Evolutionary conservation across 2,888 invertebrate species (phyloP).

Genomic region (Euplagia quadripunctaria): DNA sequence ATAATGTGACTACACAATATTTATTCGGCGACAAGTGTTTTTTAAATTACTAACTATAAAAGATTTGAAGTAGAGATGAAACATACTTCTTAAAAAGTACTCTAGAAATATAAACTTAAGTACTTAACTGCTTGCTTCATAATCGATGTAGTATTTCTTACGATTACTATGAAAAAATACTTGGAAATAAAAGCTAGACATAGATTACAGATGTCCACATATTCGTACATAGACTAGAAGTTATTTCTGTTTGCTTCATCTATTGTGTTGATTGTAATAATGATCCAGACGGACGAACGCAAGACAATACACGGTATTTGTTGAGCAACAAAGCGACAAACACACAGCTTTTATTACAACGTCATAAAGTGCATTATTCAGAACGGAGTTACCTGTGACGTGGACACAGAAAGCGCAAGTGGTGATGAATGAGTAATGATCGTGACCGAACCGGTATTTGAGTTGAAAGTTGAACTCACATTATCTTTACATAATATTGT

Average conservation of each 20-base stretch:
- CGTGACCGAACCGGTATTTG: slow-evolving; percentile 39
- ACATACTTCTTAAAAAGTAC: too few relatives aligned
- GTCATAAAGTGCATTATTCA: slow-evolving; percentile 57
- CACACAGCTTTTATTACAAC: slow-evolving; percentile 53
- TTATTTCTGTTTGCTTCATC: slow-evolving; percentile 46
- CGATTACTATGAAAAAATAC: background rate
- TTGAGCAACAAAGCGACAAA: slow-evolving; percentile 57
- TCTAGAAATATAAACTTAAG: too few relatives aligned
- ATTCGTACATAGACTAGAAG: slow-evolving; percentile 22
- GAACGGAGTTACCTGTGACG: slow-evolving; percentile 51
- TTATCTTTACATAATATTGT: slow-evolving; percentile 25
- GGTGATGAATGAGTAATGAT: slow-evolving; percentile 59
- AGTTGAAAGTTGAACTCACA: slow-evolving; percentile 49
- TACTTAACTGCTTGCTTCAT: too few relatives aligned
- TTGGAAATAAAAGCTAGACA: background rate
- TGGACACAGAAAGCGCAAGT: slow-evolving; percentile 47
- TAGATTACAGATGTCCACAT: slow-evolving; percentile 7
- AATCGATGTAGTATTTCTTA: too few relatives aligned
- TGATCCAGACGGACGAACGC: slow-evolving; percentile 33
- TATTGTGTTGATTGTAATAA: slow-evolving; percentile 46
- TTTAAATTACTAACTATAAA: too few relatives aligned
- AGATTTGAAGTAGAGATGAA: too few relatives aligned
- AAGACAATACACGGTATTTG: slow-evolving; percentile 52
- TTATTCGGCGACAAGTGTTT: too few relatives aligned
- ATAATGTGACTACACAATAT: too few relatives aligned